Conservation (phyloP, 92 coral and sea anemone genomes). For the Micromussa lordhowensis region DNA sequence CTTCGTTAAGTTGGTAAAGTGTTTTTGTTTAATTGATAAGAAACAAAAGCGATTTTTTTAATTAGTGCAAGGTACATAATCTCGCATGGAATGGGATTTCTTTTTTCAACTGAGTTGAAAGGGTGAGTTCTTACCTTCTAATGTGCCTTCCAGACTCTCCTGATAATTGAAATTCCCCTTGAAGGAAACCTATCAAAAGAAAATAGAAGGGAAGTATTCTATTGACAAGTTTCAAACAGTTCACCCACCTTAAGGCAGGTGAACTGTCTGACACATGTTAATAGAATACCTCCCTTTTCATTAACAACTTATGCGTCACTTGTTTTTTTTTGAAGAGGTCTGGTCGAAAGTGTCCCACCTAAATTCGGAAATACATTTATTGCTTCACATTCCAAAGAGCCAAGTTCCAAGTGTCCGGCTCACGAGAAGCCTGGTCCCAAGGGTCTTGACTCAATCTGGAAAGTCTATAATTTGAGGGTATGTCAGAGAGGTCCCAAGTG, state of each 20-base stretch:
- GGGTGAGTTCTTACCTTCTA: constrained; percentile 28
- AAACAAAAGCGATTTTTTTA: not conserved
- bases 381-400: not conserved
- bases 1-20: not conserved
- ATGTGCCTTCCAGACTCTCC: constrained; percentile 3
- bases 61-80: not conserved
- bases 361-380: not conserved
- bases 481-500: not conserved
- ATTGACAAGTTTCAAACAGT: constrained; percentile 19
- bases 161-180: constrained; percentile 4
- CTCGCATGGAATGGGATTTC: not conserved
- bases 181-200: constrained; percentile 27
- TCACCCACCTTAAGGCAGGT: constrained; percentile 10
- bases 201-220: constrained; percentile 27
- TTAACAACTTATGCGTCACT: not conserved
- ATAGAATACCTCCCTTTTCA: constrained; percentile 15
- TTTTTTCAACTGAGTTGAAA: constrained; percentile 4
- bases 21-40: too few relatives aligned
- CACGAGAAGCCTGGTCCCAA: too few relatives aligned
- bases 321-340: not conserved
- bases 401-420: constrained; percentile 16
- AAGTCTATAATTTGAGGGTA: constrained; percentile 5
- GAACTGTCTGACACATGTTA: constrained; percentile 1
- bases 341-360: not conserved
- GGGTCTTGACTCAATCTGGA: not conserved